Percentiles rank a stretch among this genome's conserved stretches.
phyloP scores from a whole-genome alignment of 2,113 vertebrate species.

The Rallus limicola region DNA sequence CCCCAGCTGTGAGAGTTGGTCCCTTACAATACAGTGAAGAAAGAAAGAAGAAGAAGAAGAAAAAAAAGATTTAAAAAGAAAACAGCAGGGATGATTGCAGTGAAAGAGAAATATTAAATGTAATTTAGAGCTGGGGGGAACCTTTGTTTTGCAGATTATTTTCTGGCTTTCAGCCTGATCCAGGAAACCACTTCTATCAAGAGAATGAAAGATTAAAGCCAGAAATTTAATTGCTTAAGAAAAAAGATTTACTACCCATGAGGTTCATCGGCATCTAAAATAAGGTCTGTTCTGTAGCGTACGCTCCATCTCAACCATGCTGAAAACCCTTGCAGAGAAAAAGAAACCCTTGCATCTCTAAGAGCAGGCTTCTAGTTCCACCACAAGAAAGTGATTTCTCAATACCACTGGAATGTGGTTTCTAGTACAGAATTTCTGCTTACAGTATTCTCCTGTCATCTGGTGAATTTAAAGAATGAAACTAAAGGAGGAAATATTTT shows the following conservation, averaged over 20 bases:
- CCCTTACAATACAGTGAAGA: neutral
- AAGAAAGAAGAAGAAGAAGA: neutral
- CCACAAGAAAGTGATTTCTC: slow-evolving; percentile 61
- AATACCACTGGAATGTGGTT: slow-evolving; percentile 44
- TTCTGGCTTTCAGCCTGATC: slow-evolving; percentile 55
- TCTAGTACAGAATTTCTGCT: slow-evolving; percentile 41
- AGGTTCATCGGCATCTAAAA: slow-evolving; percentile 27
- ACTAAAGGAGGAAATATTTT: slow-evolving; percentile 45
- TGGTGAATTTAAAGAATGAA: slow-evolving; percentile 47
- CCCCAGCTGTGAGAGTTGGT: neutral
- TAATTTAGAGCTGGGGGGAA: slow-evolving; percentile 30
- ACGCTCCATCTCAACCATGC: neutral
- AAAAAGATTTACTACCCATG: slow-evolving; percentile 47
- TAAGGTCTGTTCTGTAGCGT: neutral
- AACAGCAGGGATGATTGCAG: neutral
- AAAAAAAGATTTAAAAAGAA: neutral
- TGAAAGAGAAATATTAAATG: slow-evolving; percentile 23
- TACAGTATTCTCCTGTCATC: slow-evolving; percentile 39
- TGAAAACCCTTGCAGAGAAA: neutral
- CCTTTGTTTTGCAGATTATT: slow-evolving; percentile 51
- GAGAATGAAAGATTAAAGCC: slow-evolving; percentile 55
- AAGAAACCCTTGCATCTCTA: slow-evolving; percentile 29
- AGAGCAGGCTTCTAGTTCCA: slow-evolving; percentile 31
- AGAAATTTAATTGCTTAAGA: slow-evolving; percentile 48
- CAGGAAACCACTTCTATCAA: slow-evolving; percentile 63